Evolutionary conservation across 2,797 vertebrate species (phyloP), one percentile per base, ranked within the genome.

Genomic region (Discoglossus pictus): DNA sequence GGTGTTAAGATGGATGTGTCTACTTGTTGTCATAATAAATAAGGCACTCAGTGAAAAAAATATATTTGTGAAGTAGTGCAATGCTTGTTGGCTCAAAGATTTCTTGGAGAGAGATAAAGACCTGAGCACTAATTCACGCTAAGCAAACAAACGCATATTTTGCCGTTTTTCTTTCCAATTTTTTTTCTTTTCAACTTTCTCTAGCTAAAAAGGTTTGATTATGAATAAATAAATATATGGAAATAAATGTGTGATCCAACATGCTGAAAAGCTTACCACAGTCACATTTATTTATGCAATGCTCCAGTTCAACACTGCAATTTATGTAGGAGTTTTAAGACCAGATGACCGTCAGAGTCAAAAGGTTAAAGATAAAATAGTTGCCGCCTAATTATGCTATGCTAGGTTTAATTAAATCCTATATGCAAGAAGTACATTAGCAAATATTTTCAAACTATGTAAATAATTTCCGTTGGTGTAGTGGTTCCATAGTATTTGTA

Each of bases 21-120:
- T 75, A 73, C 79, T 73, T 73, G 75, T 68, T 74, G 74, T 74
- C 79, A 77, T 74, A 75, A 79, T 78, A 78, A 81, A 78, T 82
- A 80, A 55, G 75, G 72, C 74, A 60, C 50, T 40, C 23, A 21
- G 20, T 53, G 23, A 39, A 54, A 40, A 44, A 60, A 61, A 54
- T 31, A 54, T 44, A 61, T 61, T 50, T 61, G 47, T 44, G 52
- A 38, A 61, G 40, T 39, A 61, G 17, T 38, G 36, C 13, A 42
- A n/a, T 42, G 53, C 50, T 46, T 46, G 10, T 31, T 61, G 21
- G 31, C 31, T 46, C 12, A 38, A 44, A 69, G 40, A 44, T 5
- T 13, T 58, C 67, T 63, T 70, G 60, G 35, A 58, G 36, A 62
- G 35, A 56, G 51, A 40, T 23, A 63, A 56, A 56, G 43, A 56